Percentiles rank a stretch among this genome's conserved stretches.
phyloP scores from a whole-genome alignment of 2,888 invertebrate genomes.

The Allophyes oxyacanthae region DNA sequence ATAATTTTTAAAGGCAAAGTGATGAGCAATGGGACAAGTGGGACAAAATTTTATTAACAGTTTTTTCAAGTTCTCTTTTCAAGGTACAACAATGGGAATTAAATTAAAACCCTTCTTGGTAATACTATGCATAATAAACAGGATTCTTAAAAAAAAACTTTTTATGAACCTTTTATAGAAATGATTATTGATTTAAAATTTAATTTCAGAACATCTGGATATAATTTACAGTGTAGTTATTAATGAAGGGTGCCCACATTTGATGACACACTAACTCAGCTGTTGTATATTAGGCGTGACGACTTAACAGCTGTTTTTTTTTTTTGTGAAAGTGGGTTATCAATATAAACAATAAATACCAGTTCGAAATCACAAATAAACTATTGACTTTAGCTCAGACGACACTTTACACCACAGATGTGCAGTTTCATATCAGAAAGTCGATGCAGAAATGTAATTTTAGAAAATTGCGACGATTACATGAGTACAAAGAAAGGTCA shows the following conservation, averaged over 20 bases:
- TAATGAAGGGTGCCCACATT: slow-evolving; percentile 3
- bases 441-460: slow-evolving; percentile 50
- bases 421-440: slow-evolving; percentile 28
- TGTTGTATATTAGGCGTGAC: slow-evolving; percentile 75
- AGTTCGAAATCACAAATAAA: slow-evolving; percentile 23
- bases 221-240: background rate
- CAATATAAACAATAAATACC: slow-evolving; percentile 47
- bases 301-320: slow-evolving; percentile 81
- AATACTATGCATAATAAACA: too few species aligned
- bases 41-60: too few species aligned
- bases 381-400: slow-evolving; percentile 28
- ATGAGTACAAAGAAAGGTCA: slow-evolving; percentile 79
- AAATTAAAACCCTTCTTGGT: background rate
- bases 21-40: background rate
- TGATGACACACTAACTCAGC: slow-evolving; percentile 65
- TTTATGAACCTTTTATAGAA: too few species aligned
- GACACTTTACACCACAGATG: slow-evolving; percentile 3
- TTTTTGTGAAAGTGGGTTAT: slow-evolving; percentile 76
- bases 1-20: too few species aligned
- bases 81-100: slow-evolving; percentile 5
- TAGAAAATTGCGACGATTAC: slow-evolving; percentile 68
- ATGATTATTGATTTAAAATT: background rate
- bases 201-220: background rate
- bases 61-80: too few species aligned
- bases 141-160: too few species aligned